These are phyloP conservation scores for Whitmania pigra DNA, from an alignment of 1,140 invertebrate genomes.

Conservation along the genomic window DNA sequence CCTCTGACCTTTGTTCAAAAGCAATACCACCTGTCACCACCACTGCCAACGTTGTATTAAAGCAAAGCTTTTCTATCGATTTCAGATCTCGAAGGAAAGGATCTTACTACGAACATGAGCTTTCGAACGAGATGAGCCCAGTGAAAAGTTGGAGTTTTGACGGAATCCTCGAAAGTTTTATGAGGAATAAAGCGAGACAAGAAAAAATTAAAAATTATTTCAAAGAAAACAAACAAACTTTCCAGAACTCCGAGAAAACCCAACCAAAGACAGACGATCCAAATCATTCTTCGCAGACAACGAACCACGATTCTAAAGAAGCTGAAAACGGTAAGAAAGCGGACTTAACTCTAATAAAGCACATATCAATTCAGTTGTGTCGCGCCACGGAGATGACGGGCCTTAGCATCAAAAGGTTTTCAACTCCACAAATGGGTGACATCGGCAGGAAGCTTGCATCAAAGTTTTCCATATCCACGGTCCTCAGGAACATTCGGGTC, in stretches of 20 bases:
- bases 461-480: background rate
- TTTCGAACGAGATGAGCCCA: too few species aligned
- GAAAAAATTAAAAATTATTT: background rate
- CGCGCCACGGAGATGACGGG: background rate
- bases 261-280: background rate
- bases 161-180: too few species aligned
- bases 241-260: background rate
- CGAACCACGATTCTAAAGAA: too few species aligned
- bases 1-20: too few species aligned
- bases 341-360: background rate
- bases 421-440: background rate
- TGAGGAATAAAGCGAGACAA: too few species aligned
- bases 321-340: background rate
- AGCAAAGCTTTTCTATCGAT: too few species aligned
- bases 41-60: background rate
- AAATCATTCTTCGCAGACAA: too few species aligned
- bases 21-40: background rate
- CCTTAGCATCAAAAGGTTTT: background rate
- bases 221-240: slow-evolving; percentile 5
- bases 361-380: background rate
- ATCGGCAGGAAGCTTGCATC: background rate
- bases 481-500: background rate
- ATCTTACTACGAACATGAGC: too few species aligned
- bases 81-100: too few species aligned
- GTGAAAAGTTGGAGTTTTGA: too few species aligned